These are phyloP conservation scores for Ferrisia virgata DNA, from an alignment of 2,888 invertebrate genomes.

Conservation along the genomic window DNA sequence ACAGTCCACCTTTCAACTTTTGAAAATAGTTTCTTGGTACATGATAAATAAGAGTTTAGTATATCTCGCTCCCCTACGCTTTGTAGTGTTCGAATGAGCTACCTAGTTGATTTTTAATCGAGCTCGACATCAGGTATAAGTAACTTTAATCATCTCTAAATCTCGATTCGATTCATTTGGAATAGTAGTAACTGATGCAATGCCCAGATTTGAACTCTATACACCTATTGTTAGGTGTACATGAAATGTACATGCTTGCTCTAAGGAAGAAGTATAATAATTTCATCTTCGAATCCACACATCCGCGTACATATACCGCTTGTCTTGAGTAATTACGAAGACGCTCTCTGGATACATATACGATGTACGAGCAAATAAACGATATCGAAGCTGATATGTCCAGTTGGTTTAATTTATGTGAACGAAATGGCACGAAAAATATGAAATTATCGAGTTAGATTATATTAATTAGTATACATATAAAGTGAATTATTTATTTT, in stretches of 20 bases:
- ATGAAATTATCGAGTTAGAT: slow-evolving; percentile 10
- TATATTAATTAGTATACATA: slow-evolving; percentile 8
- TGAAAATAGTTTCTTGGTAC: too few species aligned
- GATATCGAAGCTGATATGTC: background rate
- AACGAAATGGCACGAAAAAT: background rate
- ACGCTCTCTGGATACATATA: background rate
- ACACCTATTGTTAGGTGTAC: background rate
- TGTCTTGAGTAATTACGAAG: background rate
- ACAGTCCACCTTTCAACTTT: too few species aligned
- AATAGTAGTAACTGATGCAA: too few species aligned
- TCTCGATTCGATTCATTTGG: too few species aligned
- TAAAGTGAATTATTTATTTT: background rate
- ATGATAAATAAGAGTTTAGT: too few species aligned
- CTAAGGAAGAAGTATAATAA: background rate
- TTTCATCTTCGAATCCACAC: background rate
- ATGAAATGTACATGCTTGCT: too few species aligned
- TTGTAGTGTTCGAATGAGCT: too few species aligned
- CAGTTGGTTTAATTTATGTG: background rate
- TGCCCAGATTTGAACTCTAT: too few species aligned
- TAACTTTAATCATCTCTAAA: too few species aligned
- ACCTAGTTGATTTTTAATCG: too few species aligned
- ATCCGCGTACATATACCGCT: background rate
- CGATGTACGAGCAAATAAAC: background rate
- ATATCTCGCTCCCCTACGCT: too few species aligned
- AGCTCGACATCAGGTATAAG: too few species aligned